A percentile compares a stretch with the other conserved stretches of the same genome.
Evolutionary conservation across 2,888 invertebrate genomes (phyloP).

Genomic region (Protophormia terraenovae): DNA sequence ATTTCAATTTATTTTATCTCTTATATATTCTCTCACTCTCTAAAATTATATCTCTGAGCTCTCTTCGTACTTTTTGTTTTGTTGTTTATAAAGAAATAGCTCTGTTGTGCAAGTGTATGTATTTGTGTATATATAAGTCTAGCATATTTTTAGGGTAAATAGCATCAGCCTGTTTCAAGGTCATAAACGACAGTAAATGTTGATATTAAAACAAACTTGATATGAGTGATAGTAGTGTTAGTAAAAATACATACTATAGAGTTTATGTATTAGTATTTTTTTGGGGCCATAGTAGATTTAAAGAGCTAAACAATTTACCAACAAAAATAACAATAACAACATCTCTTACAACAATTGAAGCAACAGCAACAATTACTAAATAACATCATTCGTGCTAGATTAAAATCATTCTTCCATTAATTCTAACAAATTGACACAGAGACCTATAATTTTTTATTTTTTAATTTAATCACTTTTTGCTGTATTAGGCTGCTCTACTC

Average conservation of each 20-base stretch:
- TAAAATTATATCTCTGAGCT: neutral
- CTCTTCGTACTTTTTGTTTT: constrained; percentile 12
- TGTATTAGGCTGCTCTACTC: neutral
- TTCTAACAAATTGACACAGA: constrained; percentile 42
- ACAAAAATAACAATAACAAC: neutral
- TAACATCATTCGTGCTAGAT: neutral
- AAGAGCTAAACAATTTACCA: constrained; percentile 4
- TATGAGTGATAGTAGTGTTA: neutral
- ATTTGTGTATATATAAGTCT: constrained; percentile 10
- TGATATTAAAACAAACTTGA: constrained; percentile 25
- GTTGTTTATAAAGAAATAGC: constrained; percentile 2
- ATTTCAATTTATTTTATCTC: neutral
- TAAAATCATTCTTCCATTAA: neutral
- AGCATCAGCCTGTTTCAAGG: constrained; percentile 68
- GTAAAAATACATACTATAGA: neutral
- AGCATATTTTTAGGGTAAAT: constrained; percentile 60
- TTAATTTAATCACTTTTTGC: neutral
- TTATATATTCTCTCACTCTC: neutral
- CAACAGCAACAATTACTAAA: neutral
- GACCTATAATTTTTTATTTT: constrained; percentile 37
- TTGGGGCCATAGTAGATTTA: neutral
- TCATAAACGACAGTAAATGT: constrained; percentile 59
- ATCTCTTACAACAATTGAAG: neutral
- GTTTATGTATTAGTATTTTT: constrained; percentile 21
- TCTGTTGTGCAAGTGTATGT: neutral